Conservation (phyloP, 2,888 invertebrate species). For the Drosophila gaucha region DNA sequence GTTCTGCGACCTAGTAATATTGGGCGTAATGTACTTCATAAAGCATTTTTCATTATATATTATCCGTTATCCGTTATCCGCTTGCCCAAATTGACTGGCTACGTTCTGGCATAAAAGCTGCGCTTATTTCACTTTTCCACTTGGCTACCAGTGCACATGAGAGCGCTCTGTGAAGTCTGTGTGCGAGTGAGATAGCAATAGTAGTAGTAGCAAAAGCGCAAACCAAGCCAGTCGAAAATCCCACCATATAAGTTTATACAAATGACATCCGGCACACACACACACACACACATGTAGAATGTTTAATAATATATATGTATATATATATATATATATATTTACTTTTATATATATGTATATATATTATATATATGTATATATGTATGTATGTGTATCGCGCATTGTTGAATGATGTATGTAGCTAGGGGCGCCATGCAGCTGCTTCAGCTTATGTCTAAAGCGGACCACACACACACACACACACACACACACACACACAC, state of each 20-base stretch:
- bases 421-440: conserved; percentile 49
- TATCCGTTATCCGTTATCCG: conserved; percentile 24
- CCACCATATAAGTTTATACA: conserved; percentile 66
- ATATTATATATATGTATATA: not conserved
- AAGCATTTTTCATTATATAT: conserved; percentile 24
- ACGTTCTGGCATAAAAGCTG: conserved; percentile 48
- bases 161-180: no score
- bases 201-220: conserved; percentile 10
- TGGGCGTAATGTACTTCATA: conserved; percentile 14
- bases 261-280: conserved; percentile 66
- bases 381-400: conserved; percentile 2
- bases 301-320: not conserved
- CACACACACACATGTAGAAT: conserved; percentile 7
- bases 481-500: not conserved
- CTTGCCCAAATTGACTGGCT: conserved; percentile 56
- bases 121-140: conserved; percentile 72
- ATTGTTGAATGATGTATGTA: conserved; percentile 73
- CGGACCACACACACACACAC: not conserved
- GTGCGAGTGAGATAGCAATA: not conserved
- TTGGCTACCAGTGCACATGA: conserved; percentile 52
- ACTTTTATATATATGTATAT: not conserved
- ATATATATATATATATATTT: not conserved
- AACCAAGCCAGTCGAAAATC: conserved; percentile 52
- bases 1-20: conserved; percentile 18
- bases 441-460: conserved; percentile 26